Base-by-base conservation (phyloP, 2,797 vertebrate genomes). In the Peromyscus aztecus region DNA sequence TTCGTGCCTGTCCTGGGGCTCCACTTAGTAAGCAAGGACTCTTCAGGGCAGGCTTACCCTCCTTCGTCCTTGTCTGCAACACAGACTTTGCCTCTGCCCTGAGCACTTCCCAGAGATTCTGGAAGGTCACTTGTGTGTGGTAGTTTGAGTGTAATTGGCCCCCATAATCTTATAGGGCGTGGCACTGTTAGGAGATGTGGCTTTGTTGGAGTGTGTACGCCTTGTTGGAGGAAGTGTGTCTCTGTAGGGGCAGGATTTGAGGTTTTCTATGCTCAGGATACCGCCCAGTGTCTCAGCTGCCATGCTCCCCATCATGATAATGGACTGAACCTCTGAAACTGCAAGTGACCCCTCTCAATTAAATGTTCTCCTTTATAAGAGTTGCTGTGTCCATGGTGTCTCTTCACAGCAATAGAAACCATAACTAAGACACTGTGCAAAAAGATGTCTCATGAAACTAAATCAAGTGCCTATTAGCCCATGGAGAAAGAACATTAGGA, bases 41-140 rank as follows among this genome's bases (percentile, higher is more conserved):
- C 75, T 61, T 52, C 29, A 0, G 0, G 1, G 29, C 7, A 0
- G 31, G 19, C 2, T 0, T n/a, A 16, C 23, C 57, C 5, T 52
- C 57, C 77, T 49, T 8, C 9, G 23, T 34, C 52, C 40, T 40
- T 9, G 2, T 57, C 85, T 21, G 2, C 46, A 71, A 80, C 4
- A 0, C 14, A 34, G 37, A 11, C 17, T 49, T 13, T 34, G 4
- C 11, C 34, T n/a, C 84, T 4, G 0, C 55, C 59, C 49, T 12
- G 14, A 2, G 46, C 5, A 6, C 55, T 63, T 78, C 29, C 2
- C 61, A 31, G 81, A 52, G 52, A 12, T 0, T 0, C 8, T 0
- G 5, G n/a, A 43, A 57, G 24, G 21, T n/a, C 8, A 29, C 59
- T 9, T 9, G 21, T 5, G 1, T 75, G 71, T 43, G 71, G 21